Evolutionary conservation across 2,888 invertebrate genomes (phyloP).

Genomic region (Pharmacophagus antenor): DNA sequence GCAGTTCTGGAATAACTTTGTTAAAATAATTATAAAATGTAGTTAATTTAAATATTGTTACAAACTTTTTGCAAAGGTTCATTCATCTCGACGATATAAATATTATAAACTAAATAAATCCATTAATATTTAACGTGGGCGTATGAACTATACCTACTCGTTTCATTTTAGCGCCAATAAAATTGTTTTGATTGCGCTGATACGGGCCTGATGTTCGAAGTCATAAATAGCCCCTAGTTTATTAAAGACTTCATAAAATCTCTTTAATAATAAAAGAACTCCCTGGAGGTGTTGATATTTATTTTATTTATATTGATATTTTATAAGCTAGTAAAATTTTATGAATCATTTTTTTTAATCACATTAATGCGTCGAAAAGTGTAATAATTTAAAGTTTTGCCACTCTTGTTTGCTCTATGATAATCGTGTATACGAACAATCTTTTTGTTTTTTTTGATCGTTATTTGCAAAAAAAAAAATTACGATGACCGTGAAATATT

Average conservation of each 20-base stretch:
- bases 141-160: slow-evolving; percentile 18
- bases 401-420: neutral
- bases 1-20: neutral
- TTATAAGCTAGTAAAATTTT: slow-evolving; percentile 5
- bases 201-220: slow-evolving; percentile 9
- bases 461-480: no score
- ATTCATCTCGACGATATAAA: slow-evolving; percentile 5
- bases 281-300: neutral
- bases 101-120: slow-evolving; percentile 3
- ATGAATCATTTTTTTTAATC: neutral
- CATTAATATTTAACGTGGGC: slow-evolving; percentile 21
- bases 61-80: slow-evolving; percentile 9
- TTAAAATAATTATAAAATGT: neutral
- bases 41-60: neutral
- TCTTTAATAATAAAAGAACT: slow-evolving; percentile 16
- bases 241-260: slow-evolving; percentile 22
- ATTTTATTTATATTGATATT: slow-evolving; percentile 18
- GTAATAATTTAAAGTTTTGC: neutral
- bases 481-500: no score
- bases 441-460: no score
- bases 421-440: no score
- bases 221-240: slow-evolving; percentile 18
- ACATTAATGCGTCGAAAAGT: neutral
- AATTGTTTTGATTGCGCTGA: slow-evolving; percentile 18
- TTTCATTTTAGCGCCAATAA: slow-evolving; percentile 19